phyloP scores from a whole-genome alignment of 1,140 invertebrate species.

The Helicoverpa armigera region DNA sequence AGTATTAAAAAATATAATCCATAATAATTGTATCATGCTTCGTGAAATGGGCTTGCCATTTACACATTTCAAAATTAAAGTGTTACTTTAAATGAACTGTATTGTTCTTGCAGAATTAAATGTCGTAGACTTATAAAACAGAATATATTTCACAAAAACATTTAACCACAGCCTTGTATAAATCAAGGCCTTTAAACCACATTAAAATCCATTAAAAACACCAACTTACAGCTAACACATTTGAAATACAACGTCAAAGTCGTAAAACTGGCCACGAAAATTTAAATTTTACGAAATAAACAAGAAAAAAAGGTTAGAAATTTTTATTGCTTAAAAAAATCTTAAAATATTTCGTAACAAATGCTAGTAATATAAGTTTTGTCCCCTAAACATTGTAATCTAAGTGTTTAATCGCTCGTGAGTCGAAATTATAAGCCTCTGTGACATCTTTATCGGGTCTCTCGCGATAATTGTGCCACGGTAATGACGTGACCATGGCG shows the following conservation, averaged over 20 bases:
- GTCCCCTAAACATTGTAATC: constrained; percentile 63
- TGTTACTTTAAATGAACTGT: neutral
- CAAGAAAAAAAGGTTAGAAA: too few relatives aligned
- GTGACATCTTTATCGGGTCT: constrained; percentile 81
- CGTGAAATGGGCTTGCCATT: too few relatives aligned
- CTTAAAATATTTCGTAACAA: constrained; percentile 27
- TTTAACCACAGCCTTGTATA: neutral
- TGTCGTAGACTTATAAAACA: neutral
- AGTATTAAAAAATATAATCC: too few relatives aligned
- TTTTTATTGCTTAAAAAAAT: constrained; percentile 37
- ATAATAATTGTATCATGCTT: too few relatives aligned
- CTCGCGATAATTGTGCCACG: constrained; percentile 16
- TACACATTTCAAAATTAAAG: too few relatives aligned
- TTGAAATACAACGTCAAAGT: constrained; percentile 28
- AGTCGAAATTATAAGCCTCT: constrained; percentile 67
- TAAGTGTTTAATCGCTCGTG: constrained; percentile 59
- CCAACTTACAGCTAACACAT: neutral
- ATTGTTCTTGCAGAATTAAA: neutral
- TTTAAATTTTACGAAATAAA: constrained; percentile 11
- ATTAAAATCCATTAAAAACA: constrained; percentile 29
- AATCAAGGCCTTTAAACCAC: neutral
- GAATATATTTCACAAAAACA: neutral
- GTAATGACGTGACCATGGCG: constrained; percentile 7
- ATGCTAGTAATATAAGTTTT: constrained; percentile 47
- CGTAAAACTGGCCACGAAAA: constrained; percentile 28